phyloP scores from a whole-genome alignment of 2,113 vertebrate species.

The Poeciliopsis prolifica region DNA sequence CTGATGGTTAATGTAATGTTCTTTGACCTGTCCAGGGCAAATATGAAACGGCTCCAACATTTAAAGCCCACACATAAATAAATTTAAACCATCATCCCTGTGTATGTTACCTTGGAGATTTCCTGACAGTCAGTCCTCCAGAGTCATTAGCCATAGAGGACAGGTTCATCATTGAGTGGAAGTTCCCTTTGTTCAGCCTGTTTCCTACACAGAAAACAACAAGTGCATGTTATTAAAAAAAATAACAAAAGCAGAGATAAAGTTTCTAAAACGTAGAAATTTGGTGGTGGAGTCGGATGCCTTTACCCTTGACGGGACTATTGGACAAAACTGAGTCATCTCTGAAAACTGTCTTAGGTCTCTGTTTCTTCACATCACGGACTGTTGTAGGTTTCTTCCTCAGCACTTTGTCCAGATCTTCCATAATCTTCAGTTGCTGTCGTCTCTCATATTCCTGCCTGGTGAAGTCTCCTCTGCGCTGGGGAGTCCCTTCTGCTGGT shows the following conservation, averaged over 20 bases:
- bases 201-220: conserved; percentile 74
- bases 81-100: background rate
- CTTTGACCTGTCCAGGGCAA: background rate
- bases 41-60: background rate
- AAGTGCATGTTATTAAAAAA: background rate
- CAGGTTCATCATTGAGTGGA: conserved; percentile 89
- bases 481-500: conserved; percentile 75
- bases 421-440: conserved; percentile 92
- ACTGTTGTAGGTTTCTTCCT: conserved; percentile 83
- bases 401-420: conserved; percentile 90
- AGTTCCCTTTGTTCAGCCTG: conserved; percentile 88
- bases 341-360: conserved; percentile 88
- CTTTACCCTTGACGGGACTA: conserved; percentile 86
- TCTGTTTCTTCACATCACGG: conserved; percentile 81
- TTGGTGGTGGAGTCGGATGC: background rate
- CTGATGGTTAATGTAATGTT: background rate
- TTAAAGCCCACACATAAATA: background rate
- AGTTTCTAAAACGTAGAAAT: background rate
- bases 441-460: conserved; percentile 86
- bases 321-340: conserved; percentile 88
- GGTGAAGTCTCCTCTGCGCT: conserved; percentile 87
- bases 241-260: background rate
- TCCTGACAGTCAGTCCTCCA: conserved; percentile 79
- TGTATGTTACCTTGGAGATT: conserved; percentile 79
- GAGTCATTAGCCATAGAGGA: conserved; percentile 87